Percentiles rank a stretch among this genome's conserved stretches.
These are phyloP conservation scores for Drosophila mulleri DNA, from an alignment of 2,888 invertebrate species.

Conservation along the genomic window DNA sequence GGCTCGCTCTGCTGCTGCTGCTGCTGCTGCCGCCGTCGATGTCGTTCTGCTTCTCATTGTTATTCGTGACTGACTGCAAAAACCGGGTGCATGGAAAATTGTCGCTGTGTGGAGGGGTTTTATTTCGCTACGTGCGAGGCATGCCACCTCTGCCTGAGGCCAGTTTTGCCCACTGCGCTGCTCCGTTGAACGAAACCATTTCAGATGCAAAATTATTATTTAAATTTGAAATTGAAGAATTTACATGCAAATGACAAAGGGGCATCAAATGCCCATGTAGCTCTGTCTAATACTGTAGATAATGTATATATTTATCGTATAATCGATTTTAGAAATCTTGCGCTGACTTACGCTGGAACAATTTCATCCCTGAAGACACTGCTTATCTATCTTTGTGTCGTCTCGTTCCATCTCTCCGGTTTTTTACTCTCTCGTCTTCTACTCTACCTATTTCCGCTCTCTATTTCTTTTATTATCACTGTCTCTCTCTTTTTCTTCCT, in stretches of 20 bases:
- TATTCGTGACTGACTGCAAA: constrained; percentile 19
- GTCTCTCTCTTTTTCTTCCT: neutral
- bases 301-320: neutral
- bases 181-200: neutral
- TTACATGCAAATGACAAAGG: neutral
- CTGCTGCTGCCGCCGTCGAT: constrained; percentile 16
- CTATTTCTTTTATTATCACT: neutral
- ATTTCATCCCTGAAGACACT: neutral
- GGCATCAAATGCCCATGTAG: neutral
- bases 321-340: neutral
- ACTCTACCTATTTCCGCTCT: no score
- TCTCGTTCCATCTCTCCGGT: neutral
- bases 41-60: constrained; percentile 14
- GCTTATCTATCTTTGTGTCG: neutral
- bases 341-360: neutral
- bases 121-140: neutral
- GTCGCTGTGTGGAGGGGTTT: constrained; percentile 8
- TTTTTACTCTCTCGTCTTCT: neutral
- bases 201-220: constrained; percentile 1
- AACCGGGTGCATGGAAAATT: constrained; percentile 36
- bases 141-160: constrained; percentile 2
- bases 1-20: neutral
- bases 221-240: neutral
- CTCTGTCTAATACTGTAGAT: neutral
- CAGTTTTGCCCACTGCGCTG: neutral